Evolutionary conservation across 53 echinoderm and acorn worm genomes (phyloP).

Genomic region (Paelopatides confundens): DNA sequence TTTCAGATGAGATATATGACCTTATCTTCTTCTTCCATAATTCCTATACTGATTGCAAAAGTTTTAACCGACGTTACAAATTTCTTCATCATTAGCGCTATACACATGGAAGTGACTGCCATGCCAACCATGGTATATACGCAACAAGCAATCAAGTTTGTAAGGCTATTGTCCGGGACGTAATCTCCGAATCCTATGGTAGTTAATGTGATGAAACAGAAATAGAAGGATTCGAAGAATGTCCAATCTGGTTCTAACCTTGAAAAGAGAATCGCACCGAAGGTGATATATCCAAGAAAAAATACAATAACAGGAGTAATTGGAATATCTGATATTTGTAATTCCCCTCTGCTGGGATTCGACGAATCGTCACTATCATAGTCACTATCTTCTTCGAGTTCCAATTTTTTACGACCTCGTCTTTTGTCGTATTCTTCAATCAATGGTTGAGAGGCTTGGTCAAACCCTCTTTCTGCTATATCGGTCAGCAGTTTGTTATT

Average conservation of each 20-base stretch:
- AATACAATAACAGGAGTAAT: slow-evolving; percentile 93
- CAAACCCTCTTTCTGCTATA: slow-evolving; percentile 69
- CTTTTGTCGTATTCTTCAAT: slow-evolving; percentile 31
- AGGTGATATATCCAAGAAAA: slow-evolving; percentile 87
- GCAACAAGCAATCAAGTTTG: slow-evolving; percentile 88
- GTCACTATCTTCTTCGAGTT: slow-evolving; percentile 59
- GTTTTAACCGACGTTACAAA: slow-evolving; percentile 92
- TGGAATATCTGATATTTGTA: slow-evolving; percentile 89
- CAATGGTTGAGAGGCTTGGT: slow-evolving; percentile 57
- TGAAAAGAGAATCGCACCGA: slow-evolving; percentile 91
- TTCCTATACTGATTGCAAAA: slow-evolving; percentile 83
- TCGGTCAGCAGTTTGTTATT: slow-evolving; percentile 61
- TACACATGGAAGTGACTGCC: slow-evolving; percentile 99
- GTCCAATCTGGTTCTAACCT: slow-evolving; percentile 78
- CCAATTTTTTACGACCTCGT: slow-evolving; percentile 41
- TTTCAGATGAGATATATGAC: no score
- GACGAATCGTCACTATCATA: slow-evolving; percentile 75
- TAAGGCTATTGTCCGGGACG: slow-evolving; percentile 77
- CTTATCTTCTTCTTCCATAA: slow-evolving; percentile 79
- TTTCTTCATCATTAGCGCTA: slow-evolving; percentile 99
- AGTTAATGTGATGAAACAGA: slow-evolving; percentile 97
- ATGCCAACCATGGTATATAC: slow-evolving; percentile 96
- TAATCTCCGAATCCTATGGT: slow-evolving; percentile 98
- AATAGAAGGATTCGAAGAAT: slow-evolving; percentile 93
- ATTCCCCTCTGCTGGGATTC: slow-evolving; percentile 56